Evolutionary conservation across 2,797 vertebrate species (phyloP).

Genomic region (Lateolabrax maculatus): DNA sequence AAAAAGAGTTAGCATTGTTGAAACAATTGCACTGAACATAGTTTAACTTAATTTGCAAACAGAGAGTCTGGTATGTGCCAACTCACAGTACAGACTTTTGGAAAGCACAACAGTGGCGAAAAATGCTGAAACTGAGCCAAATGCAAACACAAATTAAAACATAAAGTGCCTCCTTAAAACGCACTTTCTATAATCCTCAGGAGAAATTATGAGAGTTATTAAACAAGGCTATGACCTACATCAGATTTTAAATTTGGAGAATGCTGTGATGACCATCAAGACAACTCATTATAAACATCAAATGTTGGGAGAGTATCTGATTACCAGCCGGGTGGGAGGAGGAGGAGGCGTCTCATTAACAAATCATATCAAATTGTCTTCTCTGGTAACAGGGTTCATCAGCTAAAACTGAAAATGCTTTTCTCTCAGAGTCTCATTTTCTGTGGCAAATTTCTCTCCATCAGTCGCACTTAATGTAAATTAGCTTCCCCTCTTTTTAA

Average conservation of each 20-base stretch:
- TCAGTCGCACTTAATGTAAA: conserved; percentile 2
- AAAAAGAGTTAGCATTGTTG: conserved; percentile 49
- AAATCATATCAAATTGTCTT: conserved; percentile 34
- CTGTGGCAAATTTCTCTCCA: conserved; percentile 2
- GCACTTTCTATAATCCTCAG: conserved; percentile 21
- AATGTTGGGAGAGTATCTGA: conserved; percentile 22
- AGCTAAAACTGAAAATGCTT: conserved; percentile 23
- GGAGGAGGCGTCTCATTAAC: conserved; percentile 35
- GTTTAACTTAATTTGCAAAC: conserved; percentile 54
- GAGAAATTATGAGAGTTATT: conserved; percentile 37
- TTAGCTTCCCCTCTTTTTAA: neutral
- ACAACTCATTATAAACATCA: conserved; percentile 29
- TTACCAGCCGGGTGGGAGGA: conserved; percentile 18
- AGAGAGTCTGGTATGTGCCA: conserved; percentile 44
- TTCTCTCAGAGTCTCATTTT: conserved; percentile 17
- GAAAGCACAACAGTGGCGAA: neutral
- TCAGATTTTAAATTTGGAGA: conserved; percentile 36
- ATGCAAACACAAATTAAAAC: conserved; percentile 33
- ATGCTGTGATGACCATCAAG: conserved; percentile 28
- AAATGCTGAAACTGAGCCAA: conserved; percentile 30
- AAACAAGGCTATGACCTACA: conserved; percentile 26
- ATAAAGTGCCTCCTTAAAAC: conserved; percentile 28
- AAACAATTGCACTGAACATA: conserved; percentile 52
- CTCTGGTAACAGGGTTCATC: conserved; percentile 29
- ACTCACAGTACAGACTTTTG: conserved; percentile 17